Base-by-base conservation (phyloP, 2,888 invertebrate genomes). In the Orthosia incerta region DNA sequence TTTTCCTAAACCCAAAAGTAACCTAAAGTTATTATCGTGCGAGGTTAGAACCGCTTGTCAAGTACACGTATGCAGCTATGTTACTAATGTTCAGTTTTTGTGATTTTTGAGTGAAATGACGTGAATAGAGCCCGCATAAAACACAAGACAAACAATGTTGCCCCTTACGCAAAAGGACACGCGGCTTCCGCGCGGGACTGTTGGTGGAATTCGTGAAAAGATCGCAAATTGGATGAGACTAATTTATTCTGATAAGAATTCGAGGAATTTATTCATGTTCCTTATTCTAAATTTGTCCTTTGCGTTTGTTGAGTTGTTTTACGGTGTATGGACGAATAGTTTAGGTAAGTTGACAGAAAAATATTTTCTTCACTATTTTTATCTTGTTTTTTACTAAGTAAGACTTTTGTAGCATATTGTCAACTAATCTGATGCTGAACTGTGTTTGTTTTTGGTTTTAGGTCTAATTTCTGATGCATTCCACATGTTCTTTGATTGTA, bases 401-500 rank as follows among this genome's bases (percentile, higher is more conserved):
- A 20, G 4, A 55, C 4, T 11, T 51, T 46, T n/a, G 12, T 20
- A 68, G 51, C 80, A 79, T 74, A 83, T 74, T 79, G 64, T 61
- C 12, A 26, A 18, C 18, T 26, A 48, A 12, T 18, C 7, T 45
- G 23, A n/a, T 31, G 53, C 31, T 72, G 15, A 66, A 53, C 20
- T 46, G 12, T 46, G 20, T 26, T 79, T 77, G 53, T 66, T 57
- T 76, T 76, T 70, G 20, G 93, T 98, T 97, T 86, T 97, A 97
- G 99, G 99, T 91, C 97, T 99, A 86, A 99, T 99, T 92, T 99
- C 99, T 3, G 99, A 99, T 97, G 99, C 99, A 87, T 99, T 99
- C 97, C 99, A 99, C 94, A 99, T 99, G 99, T 99, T 99, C 95
- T 99, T 99, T 93, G 99, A 99, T 95, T 99, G 99, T 93, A 99